Evolutionary conservation across 2,888 invertebrate species (phyloP).

Genomic region (Microplitis manilae): DNA sequence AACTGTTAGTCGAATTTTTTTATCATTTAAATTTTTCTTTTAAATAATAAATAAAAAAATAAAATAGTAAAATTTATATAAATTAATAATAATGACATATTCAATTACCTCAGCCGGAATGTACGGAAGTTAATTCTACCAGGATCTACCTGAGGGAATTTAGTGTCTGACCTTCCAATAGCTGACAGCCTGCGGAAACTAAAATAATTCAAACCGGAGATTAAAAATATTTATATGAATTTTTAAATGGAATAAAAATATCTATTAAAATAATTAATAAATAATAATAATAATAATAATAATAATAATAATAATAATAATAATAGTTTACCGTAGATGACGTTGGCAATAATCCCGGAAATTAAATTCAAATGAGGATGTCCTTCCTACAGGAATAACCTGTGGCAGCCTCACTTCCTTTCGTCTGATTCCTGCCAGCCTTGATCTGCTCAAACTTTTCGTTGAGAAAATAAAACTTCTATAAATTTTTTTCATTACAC

Average conservation of each 20-base stretch:
- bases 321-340: slow-evolving; percentile 58
- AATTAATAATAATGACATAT: not conserved
- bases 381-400: slow-evolving; percentile 62
- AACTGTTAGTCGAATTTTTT: too few relatives aligned
- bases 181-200: slow-evolving; percentile 49
- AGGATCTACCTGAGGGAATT: slow-evolving; percentile 53
- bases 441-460: slow-evolving; percentile 62
- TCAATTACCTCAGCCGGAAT: slow-evolving; percentile 19
- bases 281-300: not conserved
- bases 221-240: slow-evolving; percentile 1
- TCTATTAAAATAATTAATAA: not conserved
- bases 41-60: not conserved
- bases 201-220: not conserved
- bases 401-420: slow-evolving; percentile 67
- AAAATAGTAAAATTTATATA: not conserved
- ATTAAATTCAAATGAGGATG: slow-evolving; percentile 44
- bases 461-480: slow-evolving; percentile 25
- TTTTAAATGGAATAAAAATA: not conserved
- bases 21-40: too few relatives aligned
- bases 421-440: slow-evolving; percentile 67
- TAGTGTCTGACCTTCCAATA: slow-evolving; percentile 50
- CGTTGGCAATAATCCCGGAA: slow-evolving; percentile 55
- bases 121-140: slow-evolving; percentile 20
- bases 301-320: not conserved
- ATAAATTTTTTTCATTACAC: slow-evolving; percentile 23